Conservation (phyloP, 2,113 vertebrate genomes). For the Corythornis madagascariensis region DNA sequence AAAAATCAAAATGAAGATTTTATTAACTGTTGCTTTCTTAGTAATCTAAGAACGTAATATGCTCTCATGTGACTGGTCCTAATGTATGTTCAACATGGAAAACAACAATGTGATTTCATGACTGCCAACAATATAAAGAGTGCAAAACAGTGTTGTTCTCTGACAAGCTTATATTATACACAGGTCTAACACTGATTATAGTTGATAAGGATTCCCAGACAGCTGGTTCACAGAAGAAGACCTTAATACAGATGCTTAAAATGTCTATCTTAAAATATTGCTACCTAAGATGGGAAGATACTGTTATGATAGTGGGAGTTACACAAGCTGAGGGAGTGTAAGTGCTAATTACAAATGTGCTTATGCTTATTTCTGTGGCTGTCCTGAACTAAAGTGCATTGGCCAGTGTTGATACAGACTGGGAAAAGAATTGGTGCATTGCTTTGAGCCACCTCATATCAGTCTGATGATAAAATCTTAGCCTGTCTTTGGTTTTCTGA, state of each 20-base stretch:
- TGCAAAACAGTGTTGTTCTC: not conserved
- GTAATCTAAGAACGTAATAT: not conserved
- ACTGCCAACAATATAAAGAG: not conserved
- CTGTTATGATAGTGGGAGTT: not conserved
- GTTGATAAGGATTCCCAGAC: not conserved
- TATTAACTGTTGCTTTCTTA: not conserved
- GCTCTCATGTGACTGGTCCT: not conserved
- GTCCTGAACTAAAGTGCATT: not conserved
- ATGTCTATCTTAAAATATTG: not conserved
- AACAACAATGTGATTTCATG: not conserved
- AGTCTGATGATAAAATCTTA: conserved; percentile 17
- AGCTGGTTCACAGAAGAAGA: not conserved
- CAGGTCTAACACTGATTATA: not conserved
- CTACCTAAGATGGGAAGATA: not conserved
- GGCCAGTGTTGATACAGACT: not conserved
- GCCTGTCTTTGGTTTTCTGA: conserved; percentile 33
- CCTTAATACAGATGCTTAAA: not conserved
- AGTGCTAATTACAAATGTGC: not conserved
- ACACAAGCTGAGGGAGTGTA: not conserved
- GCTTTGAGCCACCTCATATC: not conserved
- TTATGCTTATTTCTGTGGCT: not conserved
- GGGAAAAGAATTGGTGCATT: not conserved
- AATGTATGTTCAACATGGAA: rapidly evolving
- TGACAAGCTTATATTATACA: not conserved
- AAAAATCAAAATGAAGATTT: conserved; percentile 25